A percentile compares a stretch with the other conserved stretches of the same genome.
phyloP scores from a whole-genome alignment of 2,888 invertebrate genomes.

The Miltochrista miniata region DNA sequence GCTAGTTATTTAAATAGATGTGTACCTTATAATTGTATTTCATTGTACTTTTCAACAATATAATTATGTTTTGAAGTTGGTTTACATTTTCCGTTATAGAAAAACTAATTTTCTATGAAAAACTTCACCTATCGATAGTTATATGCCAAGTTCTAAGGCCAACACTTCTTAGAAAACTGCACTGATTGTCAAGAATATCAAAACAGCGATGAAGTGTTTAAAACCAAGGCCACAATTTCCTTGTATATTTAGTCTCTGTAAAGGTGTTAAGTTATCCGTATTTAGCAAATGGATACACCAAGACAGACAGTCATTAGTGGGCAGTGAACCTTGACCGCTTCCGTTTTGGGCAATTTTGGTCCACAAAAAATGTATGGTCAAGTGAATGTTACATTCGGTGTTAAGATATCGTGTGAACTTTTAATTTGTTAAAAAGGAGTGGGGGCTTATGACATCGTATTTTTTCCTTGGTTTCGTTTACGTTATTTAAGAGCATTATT shows the following conservation, averaged over 20 bases:
- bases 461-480: background rate
- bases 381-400: slow-evolving; percentile 7
- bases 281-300: slow-evolving; percentile 37
- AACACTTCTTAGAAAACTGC: too few relatives aligned
- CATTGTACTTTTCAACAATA: too few relatives aligned
- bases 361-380: slow-evolving; percentile 16
- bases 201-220: slow-evolving; percentile 6
- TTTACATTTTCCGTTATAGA: too few relatives aligned
- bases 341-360: slow-evolving; percentile 40
- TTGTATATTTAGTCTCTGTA: slow-evolving; percentile 14
- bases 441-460: background rate
- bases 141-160: too few relatives aligned
- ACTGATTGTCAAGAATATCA: too few relatives aligned
- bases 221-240: slow-evolving; percentile 22
- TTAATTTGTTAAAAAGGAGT: background rate
- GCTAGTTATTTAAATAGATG: too few relatives aligned
- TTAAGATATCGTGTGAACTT: slow-evolving; percentile 4
- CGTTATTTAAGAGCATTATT: too few relatives aligned
- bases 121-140: too few relatives aligned
- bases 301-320: slow-evolving; percentile 40
- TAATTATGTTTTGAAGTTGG: too few relatives aligned
- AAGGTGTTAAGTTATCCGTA: slow-evolving; percentile 35
- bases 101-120: too few relatives aligned
- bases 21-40: too few relatives aligned
- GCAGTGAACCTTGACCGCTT: slow-evolving; percentile 56